Conservation (phyloP, 1,140 invertebrate species). For the Charaxes varanes region DNA sequence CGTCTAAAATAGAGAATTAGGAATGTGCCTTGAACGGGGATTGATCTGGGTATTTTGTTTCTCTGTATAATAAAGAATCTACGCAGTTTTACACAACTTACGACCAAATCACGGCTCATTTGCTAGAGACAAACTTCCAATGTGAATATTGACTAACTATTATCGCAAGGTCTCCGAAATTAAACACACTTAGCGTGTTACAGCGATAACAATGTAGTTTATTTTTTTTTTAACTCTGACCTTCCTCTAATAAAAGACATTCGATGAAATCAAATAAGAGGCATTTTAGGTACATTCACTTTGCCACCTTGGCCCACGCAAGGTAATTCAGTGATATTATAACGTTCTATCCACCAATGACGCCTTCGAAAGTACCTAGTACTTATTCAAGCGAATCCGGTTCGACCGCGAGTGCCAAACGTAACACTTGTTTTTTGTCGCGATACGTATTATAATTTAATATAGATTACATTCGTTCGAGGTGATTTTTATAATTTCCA, state of each 20-base stretch:
- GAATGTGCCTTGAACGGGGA: too few relatives aligned
- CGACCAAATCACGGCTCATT: too few relatives aligned
- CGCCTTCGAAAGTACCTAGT: constrained; percentile 58
- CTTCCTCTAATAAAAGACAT: constrained; percentile 16
- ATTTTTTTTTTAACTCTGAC: constrained; percentile 8
- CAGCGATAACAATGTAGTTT: not conserved
- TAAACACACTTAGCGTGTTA: not conserved
- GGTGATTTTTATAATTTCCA: too few relatives aligned
- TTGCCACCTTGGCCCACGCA: constrained; percentile 63
- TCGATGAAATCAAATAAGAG: constrained; percentile 27
- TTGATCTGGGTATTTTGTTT: too few relatives aligned
- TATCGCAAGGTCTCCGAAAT: not conserved
- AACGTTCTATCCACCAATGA: constrained; percentile 60
- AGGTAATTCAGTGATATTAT: constrained; percentile 68
- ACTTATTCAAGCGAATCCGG: constrained; percentile 42
- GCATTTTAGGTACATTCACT: constrained; percentile 61
- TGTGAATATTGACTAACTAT: too few relatives aligned
- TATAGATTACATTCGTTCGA: constrained; percentile 1
- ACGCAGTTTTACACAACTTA: too few relatives aligned
- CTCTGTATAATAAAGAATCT: too few relatives aligned
- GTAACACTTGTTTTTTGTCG: constrained; percentile 7
- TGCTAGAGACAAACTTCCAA: too few relatives aligned
- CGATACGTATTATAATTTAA: not conserved
- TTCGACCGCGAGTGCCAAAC: constrained; percentile 21
- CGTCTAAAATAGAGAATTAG: too few relatives aligned